phyloP scores from a whole-genome alignment of 2,113 vertebrate genomes.

The Embiotoca jacksoni region DNA sequence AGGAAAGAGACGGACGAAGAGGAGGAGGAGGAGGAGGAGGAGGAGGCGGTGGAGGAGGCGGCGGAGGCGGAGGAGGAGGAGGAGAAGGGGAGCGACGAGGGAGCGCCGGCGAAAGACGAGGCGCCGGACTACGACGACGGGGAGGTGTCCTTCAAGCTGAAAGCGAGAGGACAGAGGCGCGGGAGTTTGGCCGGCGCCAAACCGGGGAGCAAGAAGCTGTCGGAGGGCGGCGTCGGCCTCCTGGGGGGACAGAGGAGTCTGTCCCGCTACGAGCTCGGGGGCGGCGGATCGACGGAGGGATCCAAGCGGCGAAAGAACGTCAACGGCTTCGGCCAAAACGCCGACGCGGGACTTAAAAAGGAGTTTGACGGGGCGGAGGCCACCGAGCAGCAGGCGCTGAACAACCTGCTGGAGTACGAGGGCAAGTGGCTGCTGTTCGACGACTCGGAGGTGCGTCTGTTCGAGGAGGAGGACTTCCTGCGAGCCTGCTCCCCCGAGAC shows the following conservation, averaged over 20 bases:
- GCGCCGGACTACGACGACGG: slow-evolving; percentile 86
- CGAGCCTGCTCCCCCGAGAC: slow-evolving; percentile 92
- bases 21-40: slow-evolving; percentile 74
- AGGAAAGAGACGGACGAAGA: slow-evolving; percentile 47
- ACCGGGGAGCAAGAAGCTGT: slow-evolving; percentile 87
- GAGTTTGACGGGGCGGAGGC: slow-evolving; percentile 44
- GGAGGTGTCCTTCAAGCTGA: slow-evolving; percentile 87
- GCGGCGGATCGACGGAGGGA: slow-evolving; percentile 70
- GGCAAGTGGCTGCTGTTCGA: slow-evolving; percentile 98
- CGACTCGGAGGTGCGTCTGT: slow-evolving; percentile 95
- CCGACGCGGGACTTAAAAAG: slow-evolving; percentile 58
- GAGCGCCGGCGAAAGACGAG: slow-evolving; percentile 66
- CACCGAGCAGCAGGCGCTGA: slow-evolving; percentile 64
- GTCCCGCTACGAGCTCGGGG: slow-evolving; percentile 86
- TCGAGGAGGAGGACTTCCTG: slow-evolving; percentile 94
- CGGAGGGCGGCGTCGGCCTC: slow-evolving; percentile 89
- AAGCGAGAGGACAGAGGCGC: slow-evolving; percentile 61
- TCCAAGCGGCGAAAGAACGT: slow-evolving; percentile 70
- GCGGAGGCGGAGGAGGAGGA: slow-evolving; percentile 66
- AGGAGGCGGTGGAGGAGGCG: slow-evolving; percentile 57
- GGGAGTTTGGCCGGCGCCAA: slow-evolving; percentile 70
- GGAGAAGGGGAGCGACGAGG: slow-evolving; percentile 76
- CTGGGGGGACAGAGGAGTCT: slow-evolving; percentile 94
- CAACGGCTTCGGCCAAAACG: slow-evolving; percentile 53
- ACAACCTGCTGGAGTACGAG: slow-evolving; percentile 89